These are phyloP conservation scores for Toxostoma redivivum DNA, from an alignment of 2,113 vertebrate species.

Conservation along the genomic window DNA sequence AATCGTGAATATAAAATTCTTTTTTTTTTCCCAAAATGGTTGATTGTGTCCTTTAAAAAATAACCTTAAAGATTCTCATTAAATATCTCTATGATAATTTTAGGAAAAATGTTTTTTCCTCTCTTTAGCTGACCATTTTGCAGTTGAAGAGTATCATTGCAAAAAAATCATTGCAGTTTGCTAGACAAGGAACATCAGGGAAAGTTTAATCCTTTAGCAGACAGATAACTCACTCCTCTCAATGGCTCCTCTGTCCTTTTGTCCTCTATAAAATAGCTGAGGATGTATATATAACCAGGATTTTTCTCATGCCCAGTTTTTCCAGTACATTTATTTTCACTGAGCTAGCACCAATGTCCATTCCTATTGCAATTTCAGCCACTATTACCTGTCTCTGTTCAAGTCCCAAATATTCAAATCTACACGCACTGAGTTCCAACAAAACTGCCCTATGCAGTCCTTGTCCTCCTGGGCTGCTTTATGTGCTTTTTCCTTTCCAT, in stretches of 20 bases:
- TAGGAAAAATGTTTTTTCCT: not conserved
- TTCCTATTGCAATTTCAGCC: conserved; percentile 30
- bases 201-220: not conserved
- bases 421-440: not conserved
- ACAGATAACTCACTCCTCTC: not conserved
- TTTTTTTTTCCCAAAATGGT: not conserved
- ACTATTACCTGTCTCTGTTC: conserved; percentile 7
- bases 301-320: conserved; percentile 25
- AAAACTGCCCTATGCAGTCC: not conserved
- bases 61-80: not conserved
- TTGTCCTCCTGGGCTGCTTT: not conserved
- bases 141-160: not conserved
- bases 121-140: not conserved
- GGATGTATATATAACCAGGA: not conserved
- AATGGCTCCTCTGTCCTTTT: conserved; percentile 20
- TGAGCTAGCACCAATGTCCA: conserved; percentile 41
- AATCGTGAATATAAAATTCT: not conserved
- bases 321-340: conserved; percentile 56
- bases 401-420: not conserved
- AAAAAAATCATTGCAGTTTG: not conserved
- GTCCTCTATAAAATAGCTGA: conserved; percentile 17
- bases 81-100: not conserved
- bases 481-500: not conserved
- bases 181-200: not conserved
- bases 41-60: not conserved